Conservation (phyloP, 2,797 vertebrate genomes). For the Myotis findleyi region DNA sequence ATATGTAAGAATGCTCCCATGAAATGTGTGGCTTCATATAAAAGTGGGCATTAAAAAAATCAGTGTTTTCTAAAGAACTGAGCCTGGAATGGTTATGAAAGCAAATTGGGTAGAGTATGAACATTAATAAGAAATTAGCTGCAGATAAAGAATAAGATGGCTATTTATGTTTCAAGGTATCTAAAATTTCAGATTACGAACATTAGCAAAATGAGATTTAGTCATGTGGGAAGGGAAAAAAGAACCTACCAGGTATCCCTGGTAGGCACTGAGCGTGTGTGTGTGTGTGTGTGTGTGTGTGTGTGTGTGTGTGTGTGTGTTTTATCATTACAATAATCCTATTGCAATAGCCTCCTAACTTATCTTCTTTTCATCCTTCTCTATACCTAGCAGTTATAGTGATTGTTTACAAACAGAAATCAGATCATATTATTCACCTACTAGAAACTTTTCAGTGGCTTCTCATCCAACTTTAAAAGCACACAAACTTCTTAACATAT, state of each 20-base stretch:
- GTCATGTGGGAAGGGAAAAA: neutral
- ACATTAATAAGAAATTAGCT: neutral
- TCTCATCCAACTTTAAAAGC: neutral
- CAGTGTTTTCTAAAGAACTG: neutral
- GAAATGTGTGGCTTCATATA: slow-evolving; percentile 9
- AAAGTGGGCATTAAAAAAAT: neutral
- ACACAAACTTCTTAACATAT: neutral
- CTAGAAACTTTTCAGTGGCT: neutral
- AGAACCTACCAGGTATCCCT: neutral
- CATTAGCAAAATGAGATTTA: slow-evolving; percentile 36
- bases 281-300: neutral
- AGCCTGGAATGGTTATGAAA: neutral
- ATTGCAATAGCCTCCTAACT: neutral
- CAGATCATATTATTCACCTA: neutral
- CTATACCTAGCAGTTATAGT: neutral
- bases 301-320: neutral
- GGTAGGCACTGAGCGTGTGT: neutral
- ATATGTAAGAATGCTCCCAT: neutral
- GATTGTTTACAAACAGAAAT: neutral
- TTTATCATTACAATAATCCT: neutral
- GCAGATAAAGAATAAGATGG: neutral
- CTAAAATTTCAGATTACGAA: neutral
- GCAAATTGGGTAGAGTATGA: neutral
- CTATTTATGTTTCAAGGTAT: neutral
- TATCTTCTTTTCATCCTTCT: neutral